Evolutionary conservation across 2,113 vertebrate genomes (phyloP).

Genomic region (Parotia lawesii): DNA sequence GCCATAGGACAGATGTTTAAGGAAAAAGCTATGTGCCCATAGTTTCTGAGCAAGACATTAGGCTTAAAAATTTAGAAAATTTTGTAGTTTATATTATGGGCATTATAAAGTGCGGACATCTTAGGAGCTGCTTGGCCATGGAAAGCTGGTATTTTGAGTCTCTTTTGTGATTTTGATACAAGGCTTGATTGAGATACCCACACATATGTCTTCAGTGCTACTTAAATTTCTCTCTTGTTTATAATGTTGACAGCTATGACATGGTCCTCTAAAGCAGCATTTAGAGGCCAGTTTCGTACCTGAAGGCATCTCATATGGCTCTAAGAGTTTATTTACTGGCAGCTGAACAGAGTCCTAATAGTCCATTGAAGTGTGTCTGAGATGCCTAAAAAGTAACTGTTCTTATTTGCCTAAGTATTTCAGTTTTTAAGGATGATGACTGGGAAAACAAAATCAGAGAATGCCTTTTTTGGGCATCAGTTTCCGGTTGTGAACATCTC

Average conservation of each 20-base stretch:
- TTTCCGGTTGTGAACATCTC: not conserved
- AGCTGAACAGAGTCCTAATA: not conserved
- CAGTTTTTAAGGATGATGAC: not conserved
- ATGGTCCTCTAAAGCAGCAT: not conserved
- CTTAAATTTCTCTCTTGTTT: not conserved
- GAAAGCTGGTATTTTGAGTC: not conserved
- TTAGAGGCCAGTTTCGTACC: not conserved
- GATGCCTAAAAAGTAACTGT: not conserved
- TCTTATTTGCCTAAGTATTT: not conserved
- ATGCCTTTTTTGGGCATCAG: not conserved
- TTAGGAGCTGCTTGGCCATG: not conserved
- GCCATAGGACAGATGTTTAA: not conserved
- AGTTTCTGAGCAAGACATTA: not conserved
- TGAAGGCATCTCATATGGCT: not conserved
- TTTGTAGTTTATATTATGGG: not conserved
- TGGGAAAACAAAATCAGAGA: not conserved
- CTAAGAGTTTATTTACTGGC: not conserved
- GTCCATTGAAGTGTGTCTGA: not conserved
- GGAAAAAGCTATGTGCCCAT: not conserved
- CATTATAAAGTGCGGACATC: not conserved
- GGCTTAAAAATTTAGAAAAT: not conserved
- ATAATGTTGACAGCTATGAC: not conserved
- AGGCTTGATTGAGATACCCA: not conserved
- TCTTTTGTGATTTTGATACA: not conserved
- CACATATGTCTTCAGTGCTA: not conserved